phyloP scores from a whole-genome alignment of 2,888 invertebrate species.

The Diadromus collaris region DNA sequence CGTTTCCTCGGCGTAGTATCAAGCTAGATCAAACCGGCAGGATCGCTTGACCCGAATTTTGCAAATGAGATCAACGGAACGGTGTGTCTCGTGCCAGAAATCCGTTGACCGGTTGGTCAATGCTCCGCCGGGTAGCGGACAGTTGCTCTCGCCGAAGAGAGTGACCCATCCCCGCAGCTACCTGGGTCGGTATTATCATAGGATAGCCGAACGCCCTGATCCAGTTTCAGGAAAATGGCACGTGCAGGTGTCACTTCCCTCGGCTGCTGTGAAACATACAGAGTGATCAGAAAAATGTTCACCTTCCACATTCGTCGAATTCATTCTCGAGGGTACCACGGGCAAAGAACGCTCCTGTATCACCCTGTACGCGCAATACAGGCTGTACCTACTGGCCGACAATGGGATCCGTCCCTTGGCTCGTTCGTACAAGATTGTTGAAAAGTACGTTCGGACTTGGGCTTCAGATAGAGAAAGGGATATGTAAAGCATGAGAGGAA shows the following conservation, averaged over 20 bases:
- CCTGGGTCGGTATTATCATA: slow-evolving; percentile 54
- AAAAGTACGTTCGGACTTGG: slow-evolving; percentile 66
- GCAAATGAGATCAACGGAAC: slow-evolving; percentile 58
- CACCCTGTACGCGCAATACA: slow-evolving; percentile 18
- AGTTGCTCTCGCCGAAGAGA: slow-evolving; percentile 45
- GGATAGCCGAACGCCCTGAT: slow-evolving; percentile 52
- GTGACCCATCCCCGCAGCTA: slow-evolving; percentile 53
- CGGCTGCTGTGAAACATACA: slow-evolving; percentile 31
- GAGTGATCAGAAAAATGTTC: background rate
- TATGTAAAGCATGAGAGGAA: slow-evolving; percentile 30
- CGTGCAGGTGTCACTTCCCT: slow-evolving; percentile 70
- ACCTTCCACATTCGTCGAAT: background rate
- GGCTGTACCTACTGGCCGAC: slow-evolving; percentile 58
- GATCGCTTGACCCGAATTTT: slow-evolving; percentile 56
- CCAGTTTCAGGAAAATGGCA: slow-evolving; percentile 65
- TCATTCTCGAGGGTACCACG: background rate
- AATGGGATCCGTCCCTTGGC: slow-evolving; percentile 61
- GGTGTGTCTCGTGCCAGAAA: slow-evolving; percentile 44
- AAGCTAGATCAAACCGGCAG: background rate
- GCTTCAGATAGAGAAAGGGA: slow-evolving; percentile 27
- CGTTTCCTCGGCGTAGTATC: too few relatives aligned
- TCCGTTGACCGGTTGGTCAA: slow-evolving; percentile 55
- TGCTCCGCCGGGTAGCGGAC: slow-evolving; percentile 18
- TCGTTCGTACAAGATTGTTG: slow-evolving; percentile 70
- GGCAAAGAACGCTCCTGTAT: slow-evolving; percentile 24